Evolutionary conservation across 1,140 invertebrate species (phyloP).

Genomic region (Thereuonema tuberculata): DNA sequence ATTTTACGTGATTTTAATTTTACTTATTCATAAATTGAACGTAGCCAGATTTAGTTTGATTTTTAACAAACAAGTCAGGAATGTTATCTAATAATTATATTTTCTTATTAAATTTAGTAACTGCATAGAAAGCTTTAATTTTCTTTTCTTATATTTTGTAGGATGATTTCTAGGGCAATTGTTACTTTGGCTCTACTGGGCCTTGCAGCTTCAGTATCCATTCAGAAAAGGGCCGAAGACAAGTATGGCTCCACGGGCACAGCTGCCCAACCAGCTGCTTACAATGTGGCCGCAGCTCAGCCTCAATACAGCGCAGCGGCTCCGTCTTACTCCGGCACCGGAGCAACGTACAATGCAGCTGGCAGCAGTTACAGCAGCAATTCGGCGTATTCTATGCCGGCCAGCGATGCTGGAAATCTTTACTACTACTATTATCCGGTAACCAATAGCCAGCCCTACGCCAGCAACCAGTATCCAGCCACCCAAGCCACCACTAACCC

Average conservation of each 20-base stretch:
- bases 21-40: no score
- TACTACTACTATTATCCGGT: constrained; percentile 13
- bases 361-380: neutral
- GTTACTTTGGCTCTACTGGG: neutral
- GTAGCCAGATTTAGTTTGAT: no score
- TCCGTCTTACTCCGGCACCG: neutral
- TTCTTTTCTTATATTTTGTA: neutral
- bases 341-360: neutral
- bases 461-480: neutral
- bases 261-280: neutral
- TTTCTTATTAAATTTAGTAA: no score
- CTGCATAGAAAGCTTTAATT: no score
- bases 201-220: neutral
- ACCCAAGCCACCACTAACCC: neutral
- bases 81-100: no score
- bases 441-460: neutral
- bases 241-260: neutral
- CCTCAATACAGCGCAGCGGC: neutral
- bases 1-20: no score
- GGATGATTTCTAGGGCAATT: neutral
- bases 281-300: neutral
- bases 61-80: no score
- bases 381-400: neutral
- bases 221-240: neutral
- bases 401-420: neutral